phyloP scores from a whole-genome alignment of 2,797 vertebrate species.

The Sebastes minor region DNA sequence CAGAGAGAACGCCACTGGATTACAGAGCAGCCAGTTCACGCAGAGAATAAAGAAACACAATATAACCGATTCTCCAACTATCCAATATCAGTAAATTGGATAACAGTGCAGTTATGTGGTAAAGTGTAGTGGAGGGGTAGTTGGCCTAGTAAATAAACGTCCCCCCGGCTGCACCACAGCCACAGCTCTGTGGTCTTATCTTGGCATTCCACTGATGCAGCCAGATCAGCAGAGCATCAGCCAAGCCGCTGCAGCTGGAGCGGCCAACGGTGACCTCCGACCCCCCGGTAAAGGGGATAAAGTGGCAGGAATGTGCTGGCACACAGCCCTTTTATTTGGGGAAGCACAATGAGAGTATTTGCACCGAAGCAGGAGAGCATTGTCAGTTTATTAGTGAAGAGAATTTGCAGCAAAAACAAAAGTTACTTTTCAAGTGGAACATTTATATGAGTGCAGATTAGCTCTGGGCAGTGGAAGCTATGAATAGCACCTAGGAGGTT shows the following conservation, averaged over 20 bases:
- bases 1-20: background rate
- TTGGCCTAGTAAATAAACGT: slow-evolving; percentile 38
- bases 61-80: background rate
- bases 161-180: slow-evolving; percentile 14
- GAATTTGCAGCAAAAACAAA: slow-evolving; percentile 14
- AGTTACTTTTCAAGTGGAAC: slow-evolving; percentile 15
- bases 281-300: slow-evolving; percentile 55
- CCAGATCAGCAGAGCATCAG: slow-evolving; percentile 65
- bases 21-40: background rate
- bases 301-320: slow-evolving; percentile 70
- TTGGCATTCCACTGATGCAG: slow-evolving; percentile 72
- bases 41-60: slow-evolving; percentile 6
- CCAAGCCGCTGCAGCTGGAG: slow-evolving; percentile 66
- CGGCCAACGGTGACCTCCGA: slow-evolving; percentile 65
- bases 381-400: slow-evolving; percentile 10
- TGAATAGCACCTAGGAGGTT: slow-evolving; percentile 60
- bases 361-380: slow-evolving; percentile 3
- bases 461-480: slow-evolving; percentile 41
- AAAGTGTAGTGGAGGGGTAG: background rate
- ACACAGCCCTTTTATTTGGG: slow-evolving; percentile 43
- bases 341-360: slow-evolving; percentile 54
- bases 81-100: background rate
- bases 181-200: slow-evolving; percentile 60
- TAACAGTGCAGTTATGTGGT: slow-evolving; percentile 16
- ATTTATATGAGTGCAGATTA: slow-evolving; percentile 38